Evolutionary conservation across 2,797 vertebrate species (phyloP).

Genomic region (Urocyon cinereoargenteus): DNA sequence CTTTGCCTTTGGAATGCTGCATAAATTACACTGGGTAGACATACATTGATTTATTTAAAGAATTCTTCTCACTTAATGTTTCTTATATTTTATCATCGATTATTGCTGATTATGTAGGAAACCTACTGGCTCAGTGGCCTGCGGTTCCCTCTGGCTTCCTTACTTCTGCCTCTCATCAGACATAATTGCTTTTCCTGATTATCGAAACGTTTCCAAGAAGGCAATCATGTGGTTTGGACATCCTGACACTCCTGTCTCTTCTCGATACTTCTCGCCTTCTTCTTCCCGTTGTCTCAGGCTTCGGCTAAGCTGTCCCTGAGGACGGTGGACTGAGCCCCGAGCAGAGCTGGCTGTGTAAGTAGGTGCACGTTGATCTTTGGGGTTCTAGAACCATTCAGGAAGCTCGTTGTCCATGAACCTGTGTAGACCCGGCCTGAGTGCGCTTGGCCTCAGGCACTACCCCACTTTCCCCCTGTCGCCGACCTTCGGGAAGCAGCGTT

Average conservation of each 20-base stretch:
- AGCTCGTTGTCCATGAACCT: background rate
- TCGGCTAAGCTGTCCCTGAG: background rate
- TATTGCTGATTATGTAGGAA: slow-evolving; percentile 1
- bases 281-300: background rate
- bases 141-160: background rate
- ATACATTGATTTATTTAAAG: background rate
- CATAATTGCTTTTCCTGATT: background rate
- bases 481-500: background rate
- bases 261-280: background rate
- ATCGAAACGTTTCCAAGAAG: background rate
- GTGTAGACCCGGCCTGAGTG: background rate
- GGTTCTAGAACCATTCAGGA: background rate
- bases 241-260: background rate
- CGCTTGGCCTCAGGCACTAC: background rate
- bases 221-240: background rate
- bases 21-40: background rate
- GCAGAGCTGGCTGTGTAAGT: background rate
- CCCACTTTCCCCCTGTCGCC: background rate
- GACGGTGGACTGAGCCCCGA: background rate
- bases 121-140: background rate
- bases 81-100: background rate
- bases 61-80: background rate
- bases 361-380: background rate
- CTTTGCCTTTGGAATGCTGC: background rate
- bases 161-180: background rate